Evolutionary conservation across 2,113 vertebrate genomes (phyloP).

Genomic region (Notechis scutatus): DNA sequence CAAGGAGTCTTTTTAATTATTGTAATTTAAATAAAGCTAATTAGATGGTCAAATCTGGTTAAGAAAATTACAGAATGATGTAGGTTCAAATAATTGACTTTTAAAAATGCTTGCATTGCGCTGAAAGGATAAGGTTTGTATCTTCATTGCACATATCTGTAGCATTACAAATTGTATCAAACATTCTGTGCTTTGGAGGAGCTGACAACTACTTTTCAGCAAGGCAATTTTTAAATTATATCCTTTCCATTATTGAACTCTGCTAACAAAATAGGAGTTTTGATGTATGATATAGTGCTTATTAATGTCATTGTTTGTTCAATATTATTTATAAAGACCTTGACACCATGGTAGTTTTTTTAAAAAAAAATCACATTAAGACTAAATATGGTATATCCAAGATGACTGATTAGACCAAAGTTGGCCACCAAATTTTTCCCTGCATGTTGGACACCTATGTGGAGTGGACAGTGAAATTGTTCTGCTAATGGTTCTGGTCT

Average conservation of each 20-base stretch:
- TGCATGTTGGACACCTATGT: too few relatives aligned
- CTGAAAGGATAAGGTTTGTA: slow-evolving; percentile 49
- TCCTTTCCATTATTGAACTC: slow-evolving; percentile 26
- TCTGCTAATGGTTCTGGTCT: too few relatives aligned
- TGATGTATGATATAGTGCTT: background rate
- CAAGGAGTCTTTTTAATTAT: slow-evolving; percentile 30
- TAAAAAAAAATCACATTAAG: too few relatives aligned
- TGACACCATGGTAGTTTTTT: too few relatives aligned
- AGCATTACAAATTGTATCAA: slow-evolving; percentile 41
- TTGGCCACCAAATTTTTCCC: too few relatives aligned
- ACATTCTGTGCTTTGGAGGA: slow-evolving; percentile 34
- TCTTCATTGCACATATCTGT: slow-evolving; percentile 36
- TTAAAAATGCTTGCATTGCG: slow-evolving; percentile 55
- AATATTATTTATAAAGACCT: too few relatives aligned
- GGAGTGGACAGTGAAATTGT: too few relatives aligned
- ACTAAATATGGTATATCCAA: too few relatives aligned
- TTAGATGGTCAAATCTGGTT: slow-evolving; percentile 53
- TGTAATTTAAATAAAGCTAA: background rate
- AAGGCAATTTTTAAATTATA: slow-evolving; percentile 31
- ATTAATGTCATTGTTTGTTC: too few relatives aligned
- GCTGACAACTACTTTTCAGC: slow-evolving; percentile 41
- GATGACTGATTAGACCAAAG: too few relatives aligned
- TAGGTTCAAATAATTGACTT: slow-evolving; percentile 48
- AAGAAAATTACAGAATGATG: slow-evolving; percentile 48
- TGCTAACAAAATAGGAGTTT: background rate